A percentile compares a stretch with the other conserved stretches of the same genome.
Conservation (phyloP, 1,140 invertebrate species). For the Chionoecetes opilio region DNA sequence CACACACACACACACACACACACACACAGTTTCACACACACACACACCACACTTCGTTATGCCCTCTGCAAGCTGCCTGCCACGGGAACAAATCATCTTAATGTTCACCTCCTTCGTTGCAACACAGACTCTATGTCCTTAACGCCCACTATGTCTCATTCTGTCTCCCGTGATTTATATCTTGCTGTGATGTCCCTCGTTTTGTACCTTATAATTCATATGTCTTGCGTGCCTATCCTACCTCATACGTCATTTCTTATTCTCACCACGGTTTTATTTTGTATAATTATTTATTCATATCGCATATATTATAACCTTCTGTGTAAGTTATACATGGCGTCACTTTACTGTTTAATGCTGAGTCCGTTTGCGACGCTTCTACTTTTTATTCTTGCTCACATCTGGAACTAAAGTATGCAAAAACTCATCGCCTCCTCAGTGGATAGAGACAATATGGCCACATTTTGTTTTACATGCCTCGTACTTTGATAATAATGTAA, state of each 20-base stretch:
- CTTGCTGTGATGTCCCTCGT: neutral
- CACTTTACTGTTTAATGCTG: no score
- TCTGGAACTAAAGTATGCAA: neutral
- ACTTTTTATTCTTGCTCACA: neutral
- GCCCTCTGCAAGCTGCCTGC: neutral
- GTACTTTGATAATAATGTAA: neutral
- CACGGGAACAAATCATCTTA: neutral
- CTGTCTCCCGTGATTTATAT: neutral
- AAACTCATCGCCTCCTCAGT: neutral
- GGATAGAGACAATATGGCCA: neutral
- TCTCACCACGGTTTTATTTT: neutral
- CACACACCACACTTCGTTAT: neutral
- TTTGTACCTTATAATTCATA: neutral
- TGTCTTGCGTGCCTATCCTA: neutral
- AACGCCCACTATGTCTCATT: neutral
- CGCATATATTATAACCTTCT: neutral
- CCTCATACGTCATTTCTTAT: neutral
- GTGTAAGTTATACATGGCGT: no score
- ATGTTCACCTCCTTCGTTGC: neutral
- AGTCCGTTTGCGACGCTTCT: neutral
- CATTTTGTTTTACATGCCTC: neutral
- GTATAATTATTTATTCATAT: neutral
- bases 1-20: conserved; percentile 38
- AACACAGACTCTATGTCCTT: neutral
- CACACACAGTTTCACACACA: conserved; percentile 39